Base-by-base conservation (phyloP, 2,888 invertebrate genomes). In the Cheilosia variabilis region DNA sequence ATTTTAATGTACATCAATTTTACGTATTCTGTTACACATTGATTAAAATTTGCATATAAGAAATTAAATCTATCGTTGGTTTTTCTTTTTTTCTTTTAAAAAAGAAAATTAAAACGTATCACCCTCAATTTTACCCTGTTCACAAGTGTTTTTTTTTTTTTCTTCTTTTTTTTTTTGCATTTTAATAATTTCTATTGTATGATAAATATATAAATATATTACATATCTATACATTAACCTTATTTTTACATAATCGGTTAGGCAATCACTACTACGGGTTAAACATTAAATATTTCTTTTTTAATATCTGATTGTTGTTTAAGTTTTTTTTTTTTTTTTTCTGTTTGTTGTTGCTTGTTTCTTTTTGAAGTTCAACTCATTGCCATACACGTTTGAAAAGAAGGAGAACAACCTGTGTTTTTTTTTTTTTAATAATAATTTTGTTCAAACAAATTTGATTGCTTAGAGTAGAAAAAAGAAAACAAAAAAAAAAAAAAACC, bases 121-220 rank as follows among this genome's bases (percentile, higher is more conserved):
- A 82, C 82, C 82, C 82, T 77, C 82, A 66, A 82, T 77, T 82
- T 77, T 82, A 82, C 82, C 82, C 82, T 82, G 82, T 82, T 77
- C 76, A 82, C 76, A 82, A 82, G 58, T 69, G 43, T 75, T 65
- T 66, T 37, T 53, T 34, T 73, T 65, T 66, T 50, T 17, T n/a
- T n/a, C n/a, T 75, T 65, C 58, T 37, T 53, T 34, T 73, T 65
- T 47, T 47, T 47, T 47, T 17, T 47, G 6, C 22, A 10, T 52
- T 52, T 24, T 24, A 24, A 31, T 50, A 77, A 53, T 66, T 50
- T 43, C 55, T 71, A 63, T 65, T 69, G 43, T 73, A 65, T 76
- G 52, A 81, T 69, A 37, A 24, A 81, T 62, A 55, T 52, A 57
- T 68, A 45, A 34, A 62, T 71, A 78, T 71, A 65, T 58, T 50